These are phyloP conservation scores for Grantiella picta DNA, from an alignment of 2,113 vertebrate species.

Conservation along the genomic window DNA sequence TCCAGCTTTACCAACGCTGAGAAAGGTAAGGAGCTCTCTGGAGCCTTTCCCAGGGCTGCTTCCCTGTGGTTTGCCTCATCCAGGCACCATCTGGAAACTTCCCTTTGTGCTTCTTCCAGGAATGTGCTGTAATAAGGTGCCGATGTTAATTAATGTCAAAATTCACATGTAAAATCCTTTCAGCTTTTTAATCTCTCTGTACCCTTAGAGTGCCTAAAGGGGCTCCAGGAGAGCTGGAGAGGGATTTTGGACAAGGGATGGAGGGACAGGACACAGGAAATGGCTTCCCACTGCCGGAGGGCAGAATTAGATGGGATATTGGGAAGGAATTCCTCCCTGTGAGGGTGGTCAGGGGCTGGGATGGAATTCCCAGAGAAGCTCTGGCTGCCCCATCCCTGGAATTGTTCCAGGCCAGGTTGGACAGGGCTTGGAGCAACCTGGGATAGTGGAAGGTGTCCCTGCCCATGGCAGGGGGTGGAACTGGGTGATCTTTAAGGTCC, in stretches of 20 bases:
- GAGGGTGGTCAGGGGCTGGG: fast-evolving
- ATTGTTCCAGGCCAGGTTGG: neutral
- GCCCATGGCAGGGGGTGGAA: fast-evolving
- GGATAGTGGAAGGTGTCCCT: neutral
- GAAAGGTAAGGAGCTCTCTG: constrained; percentile 72
- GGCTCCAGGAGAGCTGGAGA: neutral
- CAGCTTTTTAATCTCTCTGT: neutral
- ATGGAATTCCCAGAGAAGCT: neutral
- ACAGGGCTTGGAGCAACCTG: neutral
- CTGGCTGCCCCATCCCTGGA: neutral
- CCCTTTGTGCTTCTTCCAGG: neutral
- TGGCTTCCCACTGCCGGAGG: neutral
- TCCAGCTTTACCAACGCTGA: constrained; percentile 86
- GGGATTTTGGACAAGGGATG: fast-evolving
- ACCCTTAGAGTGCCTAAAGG: neutral
- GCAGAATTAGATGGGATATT: neutral
- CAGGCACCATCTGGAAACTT: neutral
- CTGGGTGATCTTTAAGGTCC: neutral
- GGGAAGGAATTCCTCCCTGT: neutral
- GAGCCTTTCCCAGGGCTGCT: neutral
- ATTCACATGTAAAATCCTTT: neutral
- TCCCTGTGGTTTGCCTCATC: neutral
- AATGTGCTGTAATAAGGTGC: neutral
- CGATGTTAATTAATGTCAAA: neutral
- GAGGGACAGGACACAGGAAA: neutral